Evolutionary conservation across 2,888 invertebrate species (phyloP).

Genomic region (Epicampocera succincta): DNA sequence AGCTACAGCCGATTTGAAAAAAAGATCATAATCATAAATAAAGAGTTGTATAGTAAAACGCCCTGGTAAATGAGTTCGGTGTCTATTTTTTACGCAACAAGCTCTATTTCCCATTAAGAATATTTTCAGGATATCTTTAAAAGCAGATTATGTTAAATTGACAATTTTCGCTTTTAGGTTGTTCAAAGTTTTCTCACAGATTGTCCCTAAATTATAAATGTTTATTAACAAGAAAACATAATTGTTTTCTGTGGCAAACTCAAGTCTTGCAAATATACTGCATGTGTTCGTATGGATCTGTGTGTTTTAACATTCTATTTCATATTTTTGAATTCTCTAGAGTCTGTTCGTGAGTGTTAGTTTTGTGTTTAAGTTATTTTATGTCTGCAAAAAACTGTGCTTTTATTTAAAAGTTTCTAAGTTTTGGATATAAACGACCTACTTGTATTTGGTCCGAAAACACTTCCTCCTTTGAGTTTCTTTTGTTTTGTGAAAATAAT

Average conservation of each 20-base stretch:
- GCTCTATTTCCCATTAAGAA: not conserved
- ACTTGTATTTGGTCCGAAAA: conserved; percentile 29
- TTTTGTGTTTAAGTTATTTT: conserved; percentile 63
- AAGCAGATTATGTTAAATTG: conserved; percentile 15
- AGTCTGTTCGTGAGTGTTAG: conserved; percentile 40
- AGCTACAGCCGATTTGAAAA: too few relatives aligned
- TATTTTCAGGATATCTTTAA: not conserved
- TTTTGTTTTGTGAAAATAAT: conserved; percentile 13
- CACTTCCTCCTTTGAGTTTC: conserved; percentile 6
- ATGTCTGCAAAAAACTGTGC: conserved; percentile 41
- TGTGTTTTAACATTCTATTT: conserved; percentile 28
- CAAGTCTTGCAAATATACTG: not conserved
- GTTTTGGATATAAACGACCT: conserved; percentile 49
- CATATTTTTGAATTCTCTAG: conserved; percentile 29
- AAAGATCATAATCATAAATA: too few relatives aligned
- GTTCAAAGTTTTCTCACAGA: conserved; percentile 16
- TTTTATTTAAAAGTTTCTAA: conserved; percentile 58
- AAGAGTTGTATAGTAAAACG: too few relatives aligned
- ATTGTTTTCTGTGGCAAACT: conserved; percentile 59
- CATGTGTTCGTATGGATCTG: not conserved
- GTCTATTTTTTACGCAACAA: too few relatives aligned
- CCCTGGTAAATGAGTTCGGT: too few relatives aligned
- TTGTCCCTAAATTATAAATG: conserved; percentile 58
- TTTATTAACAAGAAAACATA: conserved; percentile 62
- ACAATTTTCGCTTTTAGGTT: conserved; percentile 8